Conservation (phyloP, 2,888 invertebrate species). For the Coecobrya sp. region DNA sequence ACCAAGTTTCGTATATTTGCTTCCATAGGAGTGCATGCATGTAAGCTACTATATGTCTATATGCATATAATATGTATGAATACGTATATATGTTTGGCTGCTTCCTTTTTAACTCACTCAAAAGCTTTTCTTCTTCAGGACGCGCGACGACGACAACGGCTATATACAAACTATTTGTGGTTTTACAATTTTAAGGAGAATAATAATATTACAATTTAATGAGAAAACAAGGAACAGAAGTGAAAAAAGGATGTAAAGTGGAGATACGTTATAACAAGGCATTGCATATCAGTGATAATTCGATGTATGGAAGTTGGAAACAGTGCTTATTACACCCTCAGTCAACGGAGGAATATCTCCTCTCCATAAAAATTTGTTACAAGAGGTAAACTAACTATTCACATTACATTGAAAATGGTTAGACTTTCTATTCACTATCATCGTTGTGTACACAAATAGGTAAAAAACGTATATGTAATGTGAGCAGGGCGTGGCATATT, state of each 20-base stretch:
- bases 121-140: constrained; percentile 20
- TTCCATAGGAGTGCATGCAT: not conserved
- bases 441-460: not conserved
- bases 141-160: not conserved
- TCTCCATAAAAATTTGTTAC: not conserved
- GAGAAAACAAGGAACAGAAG: not conserved
- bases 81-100: constrained; percentile 10
- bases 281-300: not conserved
- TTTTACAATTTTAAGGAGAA: constrained; percentile 58
- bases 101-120: constrained; percentile 28
- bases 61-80: not conserved
- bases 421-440: not conserved
- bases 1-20: not conserved
- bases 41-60: not conserved
- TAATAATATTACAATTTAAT: constrained; percentile 23
- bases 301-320: not conserved
- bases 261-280: not conserved
- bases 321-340: not conserved
- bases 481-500: constrained; percentile 68
- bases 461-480: constrained; percentile 13
- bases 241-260: not conserved
- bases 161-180: constrained; percentile 47
- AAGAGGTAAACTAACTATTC: not conserved
- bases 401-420: not conserved
- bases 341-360: not conserved